Percentiles rank a stretch among this genome's conserved stretches.
Evolutionary conservation across 2,113 vertebrate genomes (phyloP).

Genomic region (Petaurus breviceps): DNA sequence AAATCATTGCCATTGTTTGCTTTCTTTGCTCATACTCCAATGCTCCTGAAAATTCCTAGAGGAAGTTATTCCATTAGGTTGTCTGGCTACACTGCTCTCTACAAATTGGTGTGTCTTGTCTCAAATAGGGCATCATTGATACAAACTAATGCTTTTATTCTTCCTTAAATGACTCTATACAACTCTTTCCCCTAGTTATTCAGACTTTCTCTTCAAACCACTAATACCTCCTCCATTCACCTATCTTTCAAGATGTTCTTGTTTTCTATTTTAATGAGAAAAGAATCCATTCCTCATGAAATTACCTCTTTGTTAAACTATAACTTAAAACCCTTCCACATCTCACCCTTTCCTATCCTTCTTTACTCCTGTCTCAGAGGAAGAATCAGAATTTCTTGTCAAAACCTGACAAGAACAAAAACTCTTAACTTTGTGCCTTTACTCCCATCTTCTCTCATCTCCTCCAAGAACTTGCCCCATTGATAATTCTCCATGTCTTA

Average conservation of each 20-base stretch:
- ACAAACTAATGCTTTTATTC: not conserved
- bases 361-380: not conserved
- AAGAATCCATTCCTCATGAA: not conserved
- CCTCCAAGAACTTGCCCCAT: not conserved
- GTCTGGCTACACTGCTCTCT: not conserved
- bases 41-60: not conserved
- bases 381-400: not conserved
- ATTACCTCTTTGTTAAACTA: not conserved
- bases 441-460: not conserved
- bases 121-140: not conserved
- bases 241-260: not conserved
- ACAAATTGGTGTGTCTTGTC: not conserved
- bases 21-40: not conserved
- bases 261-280: not conserved
- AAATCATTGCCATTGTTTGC: not conserved
- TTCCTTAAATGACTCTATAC: not conserved
- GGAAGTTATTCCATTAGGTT: not conserved
- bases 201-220: not conserved
- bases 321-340: not conserved
- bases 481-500: not conserved
- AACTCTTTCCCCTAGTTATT: not conserved
- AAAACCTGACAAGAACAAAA: too few species aligned
- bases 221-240: not conserved
- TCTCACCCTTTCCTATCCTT: not conserved
- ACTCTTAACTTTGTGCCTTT: not conserved